Percentiles rank a stretch among this genome's conserved stretches.
Conservation (phyloP, 2,888 invertebrate genomes). For the Allygus modestus region DNA sequence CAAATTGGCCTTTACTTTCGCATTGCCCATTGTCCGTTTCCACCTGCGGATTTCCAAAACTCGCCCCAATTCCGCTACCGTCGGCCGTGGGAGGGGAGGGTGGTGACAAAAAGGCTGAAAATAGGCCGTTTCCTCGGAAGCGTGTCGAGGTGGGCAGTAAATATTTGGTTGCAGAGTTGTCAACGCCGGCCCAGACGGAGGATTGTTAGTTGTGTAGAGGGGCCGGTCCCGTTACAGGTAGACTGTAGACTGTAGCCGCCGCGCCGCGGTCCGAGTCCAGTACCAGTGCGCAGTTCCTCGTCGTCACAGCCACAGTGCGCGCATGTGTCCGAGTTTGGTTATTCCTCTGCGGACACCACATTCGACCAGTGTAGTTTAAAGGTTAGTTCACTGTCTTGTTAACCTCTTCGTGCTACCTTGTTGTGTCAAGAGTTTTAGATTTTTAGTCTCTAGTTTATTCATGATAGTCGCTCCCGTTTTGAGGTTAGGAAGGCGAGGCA, state of each 20-base stretch:
- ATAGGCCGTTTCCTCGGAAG: constrained; percentile 50
- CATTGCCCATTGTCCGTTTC: not conserved
- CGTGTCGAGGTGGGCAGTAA: constrained; percentile 51
- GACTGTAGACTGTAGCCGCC: not conserved
- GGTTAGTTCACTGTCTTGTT: not conserved
- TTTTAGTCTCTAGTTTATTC: no score
- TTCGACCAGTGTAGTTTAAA: not conserved
- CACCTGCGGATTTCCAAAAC: not conserved
- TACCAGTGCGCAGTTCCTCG: not conserved
- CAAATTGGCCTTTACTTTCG: not conserved
- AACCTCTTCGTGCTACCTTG: no score
- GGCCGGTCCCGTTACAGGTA: constrained; percentile 35
- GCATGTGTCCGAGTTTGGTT: not conserved
- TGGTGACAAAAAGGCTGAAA: constrained; percentile 49
- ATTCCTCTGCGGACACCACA: not conserved
- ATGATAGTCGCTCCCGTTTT: no score
- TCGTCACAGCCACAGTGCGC: not conserved
- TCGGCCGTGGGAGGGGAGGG: not conserved
- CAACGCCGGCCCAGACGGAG: not conserved
- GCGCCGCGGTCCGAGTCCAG: constrained; percentile 4
- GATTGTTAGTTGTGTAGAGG: not conserved
- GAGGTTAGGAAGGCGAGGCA: no score
- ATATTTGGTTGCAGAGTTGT: constrained; percentile 49
- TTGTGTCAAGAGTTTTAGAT: no score
- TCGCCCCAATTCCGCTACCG: constrained; percentile 38